Evolutionary conservation across 1,140 invertebrate species (phyloP).

Genomic region (Pseudachorutes palmiensis): DNA sequence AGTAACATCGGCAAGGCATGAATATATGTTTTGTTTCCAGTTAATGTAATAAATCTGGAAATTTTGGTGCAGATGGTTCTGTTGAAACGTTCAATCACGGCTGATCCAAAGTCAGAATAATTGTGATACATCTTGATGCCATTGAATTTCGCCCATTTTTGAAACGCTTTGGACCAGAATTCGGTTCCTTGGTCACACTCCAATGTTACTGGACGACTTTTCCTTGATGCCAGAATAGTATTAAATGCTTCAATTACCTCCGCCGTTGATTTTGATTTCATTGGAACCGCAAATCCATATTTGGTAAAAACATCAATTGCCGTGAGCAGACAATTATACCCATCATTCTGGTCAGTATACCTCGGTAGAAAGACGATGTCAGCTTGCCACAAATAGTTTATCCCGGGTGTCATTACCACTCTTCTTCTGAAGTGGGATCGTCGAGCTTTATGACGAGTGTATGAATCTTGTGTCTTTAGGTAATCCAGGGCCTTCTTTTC

Average conservation of each 20-base stretch:
- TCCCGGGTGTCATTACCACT: neutral
- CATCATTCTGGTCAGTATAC: constrained; percentile 15
- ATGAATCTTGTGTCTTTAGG: constrained; percentile 48
- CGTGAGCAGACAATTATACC: constrained; percentile 19
- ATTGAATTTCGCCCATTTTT: constrained; percentile 4
- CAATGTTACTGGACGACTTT: constrained; percentile 9
- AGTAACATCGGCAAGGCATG: constrained; percentile 16
- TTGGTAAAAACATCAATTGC: constrained; percentile 19
- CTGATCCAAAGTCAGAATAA: constrained; percentile 16
- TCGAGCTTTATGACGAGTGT: constrained; percentile 12
- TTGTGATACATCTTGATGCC: constrained; percentile 17
- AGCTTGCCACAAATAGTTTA: constrained; percentile 53
- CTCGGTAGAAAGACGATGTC: constrained; percentile 50
- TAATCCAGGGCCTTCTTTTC: constrained; percentile 39
- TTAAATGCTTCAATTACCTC: constrained; percentile 18
- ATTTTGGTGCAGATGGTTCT: constrained; percentile 16
- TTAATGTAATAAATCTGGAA: constrained; percentile 18
- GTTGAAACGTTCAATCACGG: constrained; percentile 26
- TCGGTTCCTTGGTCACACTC: constrained; percentile 24
- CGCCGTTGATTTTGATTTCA: constrained; percentile 21
- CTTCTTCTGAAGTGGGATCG: constrained; percentile 3
- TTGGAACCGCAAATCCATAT: constrained; percentile 12
- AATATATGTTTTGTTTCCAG: constrained; percentile 2
- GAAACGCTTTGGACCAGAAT: constrained; percentile 20
- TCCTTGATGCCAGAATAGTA: neutral